These are phyloP conservation scores for Cryptomyrus ogoouensis DNA, from an alignment of 2,113 vertebrate species.

Conservation along the genomic window DNA sequence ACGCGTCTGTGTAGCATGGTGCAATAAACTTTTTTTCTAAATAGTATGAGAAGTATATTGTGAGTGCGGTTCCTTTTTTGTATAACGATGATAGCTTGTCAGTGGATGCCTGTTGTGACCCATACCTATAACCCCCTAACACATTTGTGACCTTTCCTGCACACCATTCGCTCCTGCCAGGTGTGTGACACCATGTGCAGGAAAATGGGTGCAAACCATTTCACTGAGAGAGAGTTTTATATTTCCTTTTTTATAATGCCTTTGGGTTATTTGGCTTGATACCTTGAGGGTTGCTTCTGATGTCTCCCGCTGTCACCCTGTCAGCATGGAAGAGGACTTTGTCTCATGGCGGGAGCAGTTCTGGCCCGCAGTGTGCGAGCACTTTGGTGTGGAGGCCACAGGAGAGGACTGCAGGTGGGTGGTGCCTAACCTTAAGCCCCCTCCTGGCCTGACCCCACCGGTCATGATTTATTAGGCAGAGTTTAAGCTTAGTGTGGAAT, in stretches of 20 bases:
- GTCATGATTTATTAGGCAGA: background rate
- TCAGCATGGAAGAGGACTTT: conserved; percentile 78
- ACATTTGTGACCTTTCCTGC: background rate
- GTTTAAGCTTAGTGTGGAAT: background rate
- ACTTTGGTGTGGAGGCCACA: conserved; percentile 75
- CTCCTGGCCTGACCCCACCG: background rate
- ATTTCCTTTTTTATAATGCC: background rate
- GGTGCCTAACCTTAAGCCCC: background rate
- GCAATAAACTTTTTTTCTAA: too few relatives aligned
- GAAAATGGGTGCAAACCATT: background rate
- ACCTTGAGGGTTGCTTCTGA: background rate
- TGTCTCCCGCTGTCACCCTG: background rate
- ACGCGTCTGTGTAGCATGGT: too few relatives aligned
- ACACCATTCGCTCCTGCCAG: background rate
- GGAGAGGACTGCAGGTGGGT: conserved; percentile 74
- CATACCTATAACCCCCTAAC: background rate
- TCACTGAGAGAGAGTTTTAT: background rate
- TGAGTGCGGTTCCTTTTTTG: too few relatives aligned
- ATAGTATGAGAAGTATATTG: too few relatives aligned
- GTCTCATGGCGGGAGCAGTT: conserved; percentile 81
- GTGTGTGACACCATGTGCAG: background rate
- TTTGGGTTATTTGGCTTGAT: background rate
- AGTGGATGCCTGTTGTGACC: background rate
- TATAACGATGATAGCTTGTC: background rate
- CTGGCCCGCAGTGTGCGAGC: conserved; percentile 78